These are phyloP conservation scores for Drosophila acutilabella DNA, from an alignment of 2,888 invertebrate genomes.

Conservation along the genomic window DNA sequence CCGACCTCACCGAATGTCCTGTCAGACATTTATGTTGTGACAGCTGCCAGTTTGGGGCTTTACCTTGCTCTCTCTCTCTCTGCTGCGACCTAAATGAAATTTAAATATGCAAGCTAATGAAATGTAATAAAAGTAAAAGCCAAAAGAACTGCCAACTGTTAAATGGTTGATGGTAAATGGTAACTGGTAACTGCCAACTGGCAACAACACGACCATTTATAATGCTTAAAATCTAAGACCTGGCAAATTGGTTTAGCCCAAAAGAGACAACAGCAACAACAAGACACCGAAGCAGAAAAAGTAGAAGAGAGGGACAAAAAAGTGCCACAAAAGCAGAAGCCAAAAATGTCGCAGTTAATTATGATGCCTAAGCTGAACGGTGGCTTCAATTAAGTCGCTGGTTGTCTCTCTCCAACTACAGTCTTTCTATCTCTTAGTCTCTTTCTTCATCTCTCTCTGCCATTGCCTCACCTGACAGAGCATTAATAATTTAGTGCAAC, in stretches of 20 bases:
- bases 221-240: constrained; percentile 79
- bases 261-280: constrained; percentile 34
- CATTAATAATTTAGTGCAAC: constrained; percentile 41
- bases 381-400: constrained; percentile 8
- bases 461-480: constrained; percentile 12
- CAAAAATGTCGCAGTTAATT: constrained; percentile 75
- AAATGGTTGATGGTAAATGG: constrained; percentile 3
- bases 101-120: constrained; percentile 56
- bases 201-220: constrained; percentile 59
- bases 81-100: constrained; percentile 40
- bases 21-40: constrained; percentile 54
- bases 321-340: constrained; percentile 43
- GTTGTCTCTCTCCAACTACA: neutral
- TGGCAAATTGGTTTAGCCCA: constrained; percentile 75
- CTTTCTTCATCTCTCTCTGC: neutral
- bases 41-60: constrained; percentile 51
- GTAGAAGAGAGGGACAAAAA: constrained; percentile 33
- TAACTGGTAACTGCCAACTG: constrained; percentile 25
- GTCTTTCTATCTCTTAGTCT: neutral
- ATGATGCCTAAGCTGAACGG: constrained; percentile 58
- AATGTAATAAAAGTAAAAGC: constrained; percentile 48
- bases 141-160: constrained; percentile 23
- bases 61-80: constrained; percentile 26
- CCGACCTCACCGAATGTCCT: constrained; percentile 35
- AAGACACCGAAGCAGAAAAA: constrained; percentile 37